Conservation (phyloP, 2,888 invertebrate genomes). For the Noctua janthina region DNA sequence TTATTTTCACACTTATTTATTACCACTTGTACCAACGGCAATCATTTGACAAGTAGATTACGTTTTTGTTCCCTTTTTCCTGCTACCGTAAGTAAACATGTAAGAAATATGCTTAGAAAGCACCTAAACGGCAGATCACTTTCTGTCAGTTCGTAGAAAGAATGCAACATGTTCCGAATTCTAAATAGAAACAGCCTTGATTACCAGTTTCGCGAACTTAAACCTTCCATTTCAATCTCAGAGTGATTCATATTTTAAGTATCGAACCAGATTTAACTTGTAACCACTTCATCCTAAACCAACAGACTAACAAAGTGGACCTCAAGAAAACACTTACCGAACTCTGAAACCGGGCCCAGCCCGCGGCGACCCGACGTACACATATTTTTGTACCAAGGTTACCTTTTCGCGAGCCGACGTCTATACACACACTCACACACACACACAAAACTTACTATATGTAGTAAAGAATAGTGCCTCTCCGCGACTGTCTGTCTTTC, state of each 20-base stretch:
- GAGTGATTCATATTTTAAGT: background rate
- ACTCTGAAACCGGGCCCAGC: constrained; percentile 57
- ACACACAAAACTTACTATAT: constrained; percentile 4
- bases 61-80: background rate
- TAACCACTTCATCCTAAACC: constrained; percentile 33
- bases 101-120: background rate
- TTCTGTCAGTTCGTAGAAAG: background rate
- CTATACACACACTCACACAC: constrained; percentile 38
- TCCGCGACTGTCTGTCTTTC: constrained; percentile 11
- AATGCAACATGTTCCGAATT: background rate
- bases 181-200: background rate
- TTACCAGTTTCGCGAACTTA: background rate
- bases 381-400: constrained; percentile 81
- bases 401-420: constrained; percentile 74
- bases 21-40: background rate
- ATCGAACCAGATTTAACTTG: constrained; percentile 13
- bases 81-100: background rate
- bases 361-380: constrained; percentile 65
- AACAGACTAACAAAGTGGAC: constrained; percentile 24
- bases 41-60: background rate
- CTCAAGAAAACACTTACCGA: constrained; percentile 34
- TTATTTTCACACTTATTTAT: too few relatives aligned
- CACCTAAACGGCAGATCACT: background rate
- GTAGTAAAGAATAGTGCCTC: constrained; percentile 18
- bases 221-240: background rate